Conservation (phyloP, 2,113 vertebrate species). For the Ursus arctos region DNA sequence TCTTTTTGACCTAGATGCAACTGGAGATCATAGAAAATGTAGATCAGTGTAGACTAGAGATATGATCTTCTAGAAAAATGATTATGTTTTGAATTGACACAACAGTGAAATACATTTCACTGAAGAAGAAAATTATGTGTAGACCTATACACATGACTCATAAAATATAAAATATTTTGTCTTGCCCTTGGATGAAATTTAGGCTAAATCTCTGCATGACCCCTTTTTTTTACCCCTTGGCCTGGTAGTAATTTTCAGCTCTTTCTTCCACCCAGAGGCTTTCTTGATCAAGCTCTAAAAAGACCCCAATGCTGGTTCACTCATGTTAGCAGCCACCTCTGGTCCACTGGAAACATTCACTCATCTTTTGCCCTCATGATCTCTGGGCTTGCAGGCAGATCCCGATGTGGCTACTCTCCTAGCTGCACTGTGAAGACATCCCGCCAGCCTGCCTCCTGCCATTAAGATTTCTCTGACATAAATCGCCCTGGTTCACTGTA, state of each 20-base stretch:
- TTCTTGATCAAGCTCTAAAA: not conserved
- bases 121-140: constrained; percentile 28
- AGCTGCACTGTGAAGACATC: not conserved
- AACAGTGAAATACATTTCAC: constrained; percentile 49
- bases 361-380: not conserved
- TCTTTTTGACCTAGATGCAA: not conserved
- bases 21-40: not conserved
- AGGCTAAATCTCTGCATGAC: not conserved
- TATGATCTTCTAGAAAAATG: constrained; percentile 21
- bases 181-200: not conserved
- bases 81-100: constrained; percentile 37
- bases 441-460: not conserved
- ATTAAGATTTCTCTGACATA: not conserved
- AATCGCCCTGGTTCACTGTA: not conserved
- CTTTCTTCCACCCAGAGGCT: not conserved
- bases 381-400: not conserved
- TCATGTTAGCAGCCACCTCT: not conserved
- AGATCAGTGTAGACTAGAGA: not conserved
- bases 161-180: constrained; percentile 42
- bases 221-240: not conserved
- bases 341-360: not conserved
- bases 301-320: not conserved
- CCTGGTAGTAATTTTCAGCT: not conserved
- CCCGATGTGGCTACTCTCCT: not conserved
- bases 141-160: constrained; percentile 41